Evolutionary conservation across 2,113 vertebrate species (phyloP), one percentile per base, ranked within the genome.

Genomic region (Rhineura floridana): DNA sequence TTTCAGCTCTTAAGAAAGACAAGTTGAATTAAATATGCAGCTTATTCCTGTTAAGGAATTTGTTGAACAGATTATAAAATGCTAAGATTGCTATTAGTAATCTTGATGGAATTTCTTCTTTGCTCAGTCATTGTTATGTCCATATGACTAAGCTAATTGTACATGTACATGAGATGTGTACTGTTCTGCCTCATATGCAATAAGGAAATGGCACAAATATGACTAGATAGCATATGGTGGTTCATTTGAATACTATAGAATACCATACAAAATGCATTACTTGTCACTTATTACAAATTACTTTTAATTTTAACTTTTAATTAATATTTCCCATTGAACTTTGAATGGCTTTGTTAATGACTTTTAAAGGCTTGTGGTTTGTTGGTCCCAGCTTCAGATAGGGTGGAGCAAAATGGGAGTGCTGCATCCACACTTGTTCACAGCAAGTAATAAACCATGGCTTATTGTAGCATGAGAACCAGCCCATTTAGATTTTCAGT

Each of bases 141-240:
- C 10, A 67, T 50, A 86, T 39, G 11, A 39, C 11, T 46, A 33
- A 77, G 6, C 30, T 17, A 30, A n/a, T n/a, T n/a, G 36, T 13
- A 83, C 0, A 0, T 44, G 28, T 30, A 85, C 0, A 0, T 0
- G 19, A 83, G 82, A 78, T 6, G 2, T 92, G 83, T 55, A 70
- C 59, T 48, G 0, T 65, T 8, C 48, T 8, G 65, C 62, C n/a
- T 8, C 84, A 87, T 84, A 42, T n/a, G 79, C 85, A 88, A 19
- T 87, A 85, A 81, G 70, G 70, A 59, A 82, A 67, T 4, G 28
- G 50, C 42, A 67, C 6, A 19, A 17, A 84, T 65, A 9, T 90
- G 84, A 4, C 0, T 0, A 48, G 11, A 91, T 87, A n/a, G n/a
- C n/a, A n/a, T 87, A 91, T 82, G 0, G 0, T 15, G 81, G 6